Conservation (phyloP, 2,113 vertebrate genomes). For the Hippolais icterina region DNA sequence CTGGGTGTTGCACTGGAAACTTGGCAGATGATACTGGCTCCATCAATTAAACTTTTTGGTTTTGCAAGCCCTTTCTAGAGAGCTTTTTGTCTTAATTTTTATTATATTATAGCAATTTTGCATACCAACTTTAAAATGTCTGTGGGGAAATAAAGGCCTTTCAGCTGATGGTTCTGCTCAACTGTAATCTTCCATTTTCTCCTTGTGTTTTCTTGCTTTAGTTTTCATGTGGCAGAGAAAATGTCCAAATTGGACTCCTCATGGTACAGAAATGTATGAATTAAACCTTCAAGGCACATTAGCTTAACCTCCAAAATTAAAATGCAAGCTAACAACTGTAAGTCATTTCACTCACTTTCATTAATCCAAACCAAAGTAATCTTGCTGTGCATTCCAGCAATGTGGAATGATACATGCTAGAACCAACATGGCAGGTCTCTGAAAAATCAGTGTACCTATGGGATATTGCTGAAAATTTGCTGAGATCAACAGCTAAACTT, state of each 20-base stretch:
- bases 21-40: background rate
- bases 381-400: background rate
- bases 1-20: background rate
- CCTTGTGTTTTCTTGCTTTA: background rate
- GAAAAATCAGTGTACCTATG: fast-evolving
- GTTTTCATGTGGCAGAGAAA: background rate
- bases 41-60: background rate
- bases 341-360: background rate
- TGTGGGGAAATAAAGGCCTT: background rate
- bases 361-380: constrained; percentile 14
- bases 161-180: background rate
- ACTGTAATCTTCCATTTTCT: background rate
- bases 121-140: background rate
- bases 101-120: background rate
- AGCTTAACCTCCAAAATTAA: constrained; percentile 11
- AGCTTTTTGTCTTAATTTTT: background rate
- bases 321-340: background rate
- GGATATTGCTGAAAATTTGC: background rate
- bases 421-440: background rate
- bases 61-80: background rate
- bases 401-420: background rate
- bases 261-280: background rate
- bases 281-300: background rate
- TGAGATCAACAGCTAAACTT: background rate
- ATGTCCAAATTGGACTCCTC: background rate